These are phyloP conservation scores for Adoxophyes honmai DNA, from an alignment of 1,140 invertebrate species.

Conservation along the genomic window DNA sequence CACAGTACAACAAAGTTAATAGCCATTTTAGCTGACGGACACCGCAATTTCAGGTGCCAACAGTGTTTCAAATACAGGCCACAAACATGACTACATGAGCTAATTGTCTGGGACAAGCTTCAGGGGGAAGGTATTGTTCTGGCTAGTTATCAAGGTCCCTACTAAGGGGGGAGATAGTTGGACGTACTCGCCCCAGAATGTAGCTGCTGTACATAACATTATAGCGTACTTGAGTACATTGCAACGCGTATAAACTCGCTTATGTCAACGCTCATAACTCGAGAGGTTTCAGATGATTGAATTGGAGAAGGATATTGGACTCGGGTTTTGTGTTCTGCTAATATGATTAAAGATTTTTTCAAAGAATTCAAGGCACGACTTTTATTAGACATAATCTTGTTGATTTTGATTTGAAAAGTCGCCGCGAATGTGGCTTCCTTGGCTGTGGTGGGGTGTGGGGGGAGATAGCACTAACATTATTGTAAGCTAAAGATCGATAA, in stretches of 20 bases:
- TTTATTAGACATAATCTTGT: too few relatives aligned
- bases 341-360: too few relatives aligned
- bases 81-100: constrained; percentile 8
- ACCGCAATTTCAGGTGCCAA: not conserved
- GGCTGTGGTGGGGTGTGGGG: too few relatives aligned
- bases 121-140: not conserved
- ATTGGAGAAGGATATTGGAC: constrained; percentile 4
- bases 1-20: too few relatives aligned
- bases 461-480: too few relatives aligned
- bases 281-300: constrained; percentile 4
- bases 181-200: not conserved
- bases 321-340: not conserved
- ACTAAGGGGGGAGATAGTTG: constrained; percentile 3
- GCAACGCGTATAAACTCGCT: constrained; percentile 7
- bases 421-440: too few relatives aligned
- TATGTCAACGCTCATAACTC: constrained; percentile 9
- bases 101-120: constrained; percentile 1
- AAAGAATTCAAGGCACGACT: too few relatives aligned
- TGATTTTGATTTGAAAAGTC: too few relatives aligned
- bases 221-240: constrained; percentile 6
- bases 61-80: not conserved
- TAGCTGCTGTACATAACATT: not conserved
- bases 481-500: too few relatives aligned
- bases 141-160: not conserved
- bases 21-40: not conserved